Evolutionary conservation across 2,888 invertebrate species (phyloP).

Genomic region (Operophtera brumata): DNA sequence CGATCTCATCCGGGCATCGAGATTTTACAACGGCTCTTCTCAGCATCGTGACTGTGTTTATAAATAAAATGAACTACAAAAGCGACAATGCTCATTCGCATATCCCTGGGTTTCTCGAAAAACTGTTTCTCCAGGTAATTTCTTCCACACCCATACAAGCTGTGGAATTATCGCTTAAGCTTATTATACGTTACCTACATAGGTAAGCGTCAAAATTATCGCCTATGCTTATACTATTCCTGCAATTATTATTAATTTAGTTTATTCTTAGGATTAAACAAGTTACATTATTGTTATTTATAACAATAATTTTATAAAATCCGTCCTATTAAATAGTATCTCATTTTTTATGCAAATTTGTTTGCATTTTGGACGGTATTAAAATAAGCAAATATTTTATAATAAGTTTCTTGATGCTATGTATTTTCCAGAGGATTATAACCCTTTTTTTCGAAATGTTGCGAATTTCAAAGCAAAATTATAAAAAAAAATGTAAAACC

Average conservation of each 20-base stretch:
- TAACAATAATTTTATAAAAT: constrained; percentile 19
- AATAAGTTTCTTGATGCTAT: background rate
- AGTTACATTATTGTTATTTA: too few relatives aligned
- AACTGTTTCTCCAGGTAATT: too few relatives aligned
- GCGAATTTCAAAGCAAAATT: background rate
- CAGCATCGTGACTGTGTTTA: too few relatives aligned
- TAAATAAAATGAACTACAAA: too few relatives aligned
- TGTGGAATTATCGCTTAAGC: too few relatives aligned
- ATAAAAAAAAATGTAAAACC: background rate
- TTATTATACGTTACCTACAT: too few relatives aligned
- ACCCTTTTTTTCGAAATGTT: too few relatives aligned
- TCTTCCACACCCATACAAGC: too few relatives aligned
- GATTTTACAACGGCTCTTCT: too few relatives aligned
- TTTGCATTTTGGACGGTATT: background rate
- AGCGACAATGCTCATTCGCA: too few relatives aligned
- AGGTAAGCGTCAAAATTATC: background rate
- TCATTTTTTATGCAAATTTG: background rate
- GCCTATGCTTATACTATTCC: background rate
- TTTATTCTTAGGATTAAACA: background rate
- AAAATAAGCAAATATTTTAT: background rate
- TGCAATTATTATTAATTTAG: background rate
- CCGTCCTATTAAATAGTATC: constrained; percentile 3
- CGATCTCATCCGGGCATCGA: too few relatives aligned
- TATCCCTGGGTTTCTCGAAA: too few relatives aligned
- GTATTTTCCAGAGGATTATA: background rate